Conservation (phyloP, 2,888 invertebrate species). For the Hirtodrosophila trivittata region DNA sequence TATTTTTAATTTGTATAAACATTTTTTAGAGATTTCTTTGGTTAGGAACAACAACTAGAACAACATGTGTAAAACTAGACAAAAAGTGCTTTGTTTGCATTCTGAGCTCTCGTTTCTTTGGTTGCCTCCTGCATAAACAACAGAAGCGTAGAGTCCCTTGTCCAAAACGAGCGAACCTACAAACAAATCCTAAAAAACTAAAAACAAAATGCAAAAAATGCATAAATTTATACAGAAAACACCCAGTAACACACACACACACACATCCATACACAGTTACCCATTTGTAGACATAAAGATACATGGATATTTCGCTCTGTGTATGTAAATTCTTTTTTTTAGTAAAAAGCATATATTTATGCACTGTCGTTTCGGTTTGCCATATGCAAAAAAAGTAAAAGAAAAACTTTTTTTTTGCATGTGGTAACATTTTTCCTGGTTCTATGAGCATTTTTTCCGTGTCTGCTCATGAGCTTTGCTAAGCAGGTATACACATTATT, state of each 20-base stretch:
- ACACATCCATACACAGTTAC: constrained; percentile 5
- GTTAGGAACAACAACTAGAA: constrained; percentile 27
- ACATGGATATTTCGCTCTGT: constrained; percentile 19
- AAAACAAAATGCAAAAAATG: constrained; percentile 49
- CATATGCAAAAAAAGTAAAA: constrained; percentile 59
- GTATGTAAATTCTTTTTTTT: constrained; percentile 30
- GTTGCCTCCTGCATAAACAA: constrained; percentile 61
- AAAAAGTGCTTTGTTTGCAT: constrained; percentile 70
- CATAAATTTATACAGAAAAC: constrained; percentile 72
- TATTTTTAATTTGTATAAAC: constrained; percentile 78
- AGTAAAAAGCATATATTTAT: constrained; percentile 69
- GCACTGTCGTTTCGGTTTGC: constrained; percentile 71
- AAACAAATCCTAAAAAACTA: constrained; percentile 10
- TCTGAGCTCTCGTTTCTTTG: constrained; percentile 44
- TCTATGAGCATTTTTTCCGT: constrained; percentile 5
- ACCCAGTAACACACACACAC: constrained; percentile 6
- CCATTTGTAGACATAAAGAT: constrained; percentile 44
- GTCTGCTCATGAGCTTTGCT: no score
- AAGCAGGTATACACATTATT: no score
- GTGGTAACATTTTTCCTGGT: constrained; percentile 41
- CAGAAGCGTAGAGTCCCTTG: constrained; percentile 34
- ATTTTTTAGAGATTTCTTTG: constrained; percentile 60
- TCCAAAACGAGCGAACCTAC: constrained; percentile 10
- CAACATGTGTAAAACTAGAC: constrained; percentile 39
- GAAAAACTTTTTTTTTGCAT: constrained; percentile 39